A percentile compares a stretch with the other conserved stretches of the same genome.
Evolutionary conservation across 2,888 invertebrate genomes (phyloP).

Genomic region (Anthrax anthrax): DNA sequence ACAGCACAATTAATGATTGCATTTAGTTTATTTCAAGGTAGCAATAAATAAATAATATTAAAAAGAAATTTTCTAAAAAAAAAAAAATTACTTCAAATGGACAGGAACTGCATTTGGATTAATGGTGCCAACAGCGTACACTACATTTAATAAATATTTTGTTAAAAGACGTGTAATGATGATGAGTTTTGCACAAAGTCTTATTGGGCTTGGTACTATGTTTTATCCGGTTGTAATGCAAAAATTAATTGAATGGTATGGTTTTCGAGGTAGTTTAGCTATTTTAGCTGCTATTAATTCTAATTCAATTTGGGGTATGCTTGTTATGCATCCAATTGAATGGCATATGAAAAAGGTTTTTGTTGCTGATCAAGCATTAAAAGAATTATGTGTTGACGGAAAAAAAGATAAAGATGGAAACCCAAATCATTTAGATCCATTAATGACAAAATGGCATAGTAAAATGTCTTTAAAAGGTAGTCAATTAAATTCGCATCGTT

Average conservation of each 20-base stretch:
- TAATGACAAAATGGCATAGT: constrained; percentile 1
- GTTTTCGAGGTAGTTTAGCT: constrained; percentile 54
- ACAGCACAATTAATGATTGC: constrained; percentile 48
- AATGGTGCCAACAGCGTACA: constrained; percentile 56
- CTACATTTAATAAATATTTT: constrained; percentile 62
- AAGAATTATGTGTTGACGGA: constrained; percentile 5
- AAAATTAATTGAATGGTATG: constrained; percentile 44
- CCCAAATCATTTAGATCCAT: constrained; percentile 4
- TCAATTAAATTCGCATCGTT: neutral
- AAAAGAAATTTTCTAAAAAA: too few species aligned
- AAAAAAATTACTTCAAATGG: neutral
- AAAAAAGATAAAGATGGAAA: neutral
- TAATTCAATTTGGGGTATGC: constrained; percentile 51
- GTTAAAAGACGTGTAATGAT: constrained; percentile 51
- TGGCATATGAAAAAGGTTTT: constrained; percentile 47
- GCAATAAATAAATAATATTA: neutral
- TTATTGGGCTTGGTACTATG: constrained; percentile 53
- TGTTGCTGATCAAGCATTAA: constrained; percentile 29
- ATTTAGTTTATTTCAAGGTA: constrained; percentile 49
- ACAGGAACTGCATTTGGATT: constrained; percentile 57
- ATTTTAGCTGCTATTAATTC: constrained; percentile 51
- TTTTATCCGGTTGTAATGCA: constrained; percentile 51
- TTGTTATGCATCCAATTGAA: constrained; percentile 58
- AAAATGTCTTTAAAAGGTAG: neutral
- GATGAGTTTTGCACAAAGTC: constrained; percentile 60